Evolutionary conservation across 2,888 invertebrate species (phyloP), one percentile per base, ranked within the genome.

Genomic region (Petrolisthes manimaculis): DNA sequence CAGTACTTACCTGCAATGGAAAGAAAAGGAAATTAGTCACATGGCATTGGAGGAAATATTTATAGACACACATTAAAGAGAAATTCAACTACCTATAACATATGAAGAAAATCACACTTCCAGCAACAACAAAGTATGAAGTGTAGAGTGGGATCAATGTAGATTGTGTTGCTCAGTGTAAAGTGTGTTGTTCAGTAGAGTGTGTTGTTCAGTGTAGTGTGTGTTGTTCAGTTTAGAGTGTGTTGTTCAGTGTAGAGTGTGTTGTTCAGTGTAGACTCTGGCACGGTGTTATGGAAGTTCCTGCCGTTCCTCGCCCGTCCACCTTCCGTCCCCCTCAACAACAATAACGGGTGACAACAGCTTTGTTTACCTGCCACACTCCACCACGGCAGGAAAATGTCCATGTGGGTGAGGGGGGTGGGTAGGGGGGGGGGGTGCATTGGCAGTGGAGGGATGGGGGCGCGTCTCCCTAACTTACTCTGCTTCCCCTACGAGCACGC

Each of bases 281-380:
- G 14, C 79, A 37, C 54, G 21, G 21, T 77, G 24, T 71, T 67
- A 24, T 69, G 55, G 21, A 51, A 71, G 51, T 37, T 53, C 55
- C 18, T 69, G 14, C 55, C 74, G n/a, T 84, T 37, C 74, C 84
- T 74, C 74, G 37, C 71, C 9, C 74, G 18, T 74, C 83, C 53
- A 53, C 8, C 67, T 51, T 21, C 74, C 74, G 24, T 56, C 74
- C 67, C 67, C 56, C 24, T 80, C 75, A 18, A 24, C 84, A 56
- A 56, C 84, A 84, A 84, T 84, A 84, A 84, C 84, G 71, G 71
- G 71, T 84, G 84, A 77, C 84, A 84, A 84, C 77, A 77, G 77
- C 84, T 84, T 84, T 84, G 84, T 84, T 84, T 84, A 84, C 84
- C 84, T 24, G 77, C 84, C 75, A n/a, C 56, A 75, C 71, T 74